These are phyloP conservation scores for Sminthurinus signatus DNA, from an alignment of 1,140 invertebrate species.

Conservation along the genomic window DNA sequence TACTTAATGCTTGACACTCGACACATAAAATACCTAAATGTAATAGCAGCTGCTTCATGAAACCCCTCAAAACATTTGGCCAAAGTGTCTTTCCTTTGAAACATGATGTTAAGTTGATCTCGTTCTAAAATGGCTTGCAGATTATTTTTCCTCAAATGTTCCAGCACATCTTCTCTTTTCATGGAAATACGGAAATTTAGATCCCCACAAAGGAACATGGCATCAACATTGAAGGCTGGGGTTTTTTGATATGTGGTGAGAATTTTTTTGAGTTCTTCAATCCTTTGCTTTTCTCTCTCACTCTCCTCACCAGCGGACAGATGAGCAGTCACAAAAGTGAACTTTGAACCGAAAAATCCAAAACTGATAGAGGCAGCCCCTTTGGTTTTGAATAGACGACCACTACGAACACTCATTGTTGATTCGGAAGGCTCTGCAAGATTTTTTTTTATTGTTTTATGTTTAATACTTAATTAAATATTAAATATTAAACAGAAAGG, in stretches of 20 bases:
- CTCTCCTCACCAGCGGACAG: conserved; percentile 34
- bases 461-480: not conserved
- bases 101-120: conserved; percentile 30
- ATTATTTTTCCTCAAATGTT: conserved; percentile 21
- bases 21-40: conserved; percentile 35
- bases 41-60: conserved; percentile 35
- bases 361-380: conserved; percentile 31
- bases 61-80: conserved; percentile 28
- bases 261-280: conserved; percentile 36
- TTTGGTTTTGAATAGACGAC: conserved; percentile 41
- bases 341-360: conserved; percentile 38
- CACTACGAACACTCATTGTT: conserved; percentile 30
- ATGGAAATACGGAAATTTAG: conserved; percentile 34
- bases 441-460: not conserved
- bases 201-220: conserved; percentile 35
- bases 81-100: conserved; percentile 17
- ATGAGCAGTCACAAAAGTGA: conserved; percentile 35
- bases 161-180: conserved; percentile 23
- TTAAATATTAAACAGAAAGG: not conserved
- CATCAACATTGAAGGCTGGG: conserved; percentile 15
- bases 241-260: conserved; percentile 16
- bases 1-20: too few species aligned
- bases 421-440: conserved; percentile 29
- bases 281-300: conserved; percentile 19
- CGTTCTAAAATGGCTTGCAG: conserved; percentile 20